Percentiles rank a stretch among this genome's conserved stretches.
These are phyloP conservation scores for Neoniphon sammara DNA, from an alignment of 2,797 vertebrate species.

Conservation along the genomic window DNA sequence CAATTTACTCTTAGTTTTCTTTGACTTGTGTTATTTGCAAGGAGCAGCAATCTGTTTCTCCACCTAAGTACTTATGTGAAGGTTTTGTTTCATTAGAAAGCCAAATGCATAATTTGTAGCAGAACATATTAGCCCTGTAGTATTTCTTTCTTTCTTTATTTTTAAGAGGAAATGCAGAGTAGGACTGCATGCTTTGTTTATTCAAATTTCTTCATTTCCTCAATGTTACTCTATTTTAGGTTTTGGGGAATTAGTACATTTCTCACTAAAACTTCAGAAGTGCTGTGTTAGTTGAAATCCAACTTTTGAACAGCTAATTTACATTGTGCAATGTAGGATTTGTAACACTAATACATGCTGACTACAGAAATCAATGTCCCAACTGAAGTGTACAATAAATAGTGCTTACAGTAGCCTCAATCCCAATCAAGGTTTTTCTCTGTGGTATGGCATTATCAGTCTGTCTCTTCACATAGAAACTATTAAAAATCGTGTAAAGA, in stretches of 20 bases:
- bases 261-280: conserved; percentile 50
- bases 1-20: conserved; percentile 46
- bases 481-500: conserved; percentile 51
- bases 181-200: conserved; percentile 8
- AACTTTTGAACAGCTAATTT: conserved; percentile 67
- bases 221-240: conserved; percentile 38
- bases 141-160: not conserved
- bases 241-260: conserved; percentile 34
- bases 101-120: conserved; percentile 15
- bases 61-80: conserved; percentile 14
- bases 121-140: not conserved
- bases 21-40: conserved; percentile 49
- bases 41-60: conserved; percentile 17
- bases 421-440: conserved; percentile 60
- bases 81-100: conserved; percentile 20
- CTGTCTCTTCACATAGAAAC: conserved; percentile 40
- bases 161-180: conserved; percentile 5
- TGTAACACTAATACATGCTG: conserved; percentile 75
- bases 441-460: conserved; percentile 54
- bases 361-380: conserved; percentile 79
- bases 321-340: conserved; percentile 73
- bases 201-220: conserved; percentile 21
- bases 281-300: conserved; percentile 64
- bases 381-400: conserved; percentile 74
- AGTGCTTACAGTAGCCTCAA: conserved; percentile 67